Conservation (phyloP, 1,140 invertebrate species). For the Lordiphosa clarofinis region DNA sequence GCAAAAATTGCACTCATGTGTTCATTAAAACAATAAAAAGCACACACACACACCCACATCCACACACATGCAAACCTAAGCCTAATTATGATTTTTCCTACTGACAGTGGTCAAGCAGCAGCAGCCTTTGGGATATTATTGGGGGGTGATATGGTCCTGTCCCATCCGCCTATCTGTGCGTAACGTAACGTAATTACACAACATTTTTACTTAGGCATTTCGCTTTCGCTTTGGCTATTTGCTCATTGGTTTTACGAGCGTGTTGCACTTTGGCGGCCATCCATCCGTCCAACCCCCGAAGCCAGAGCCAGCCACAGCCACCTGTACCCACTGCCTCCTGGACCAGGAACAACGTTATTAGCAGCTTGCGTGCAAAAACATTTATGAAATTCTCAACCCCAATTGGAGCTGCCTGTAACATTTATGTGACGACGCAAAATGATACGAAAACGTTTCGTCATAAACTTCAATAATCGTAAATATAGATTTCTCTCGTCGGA, state of each 20-base stretch:
- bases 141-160: conserved; percentile 24
- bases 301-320: conserved; percentile 41
- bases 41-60: conserved; percentile 34
- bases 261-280: conserved; percentile 70
- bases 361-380: conserved; percentile 73
- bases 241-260: conserved; percentile 71
- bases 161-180: conserved; percentile 65
- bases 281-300: conserved; percentile 41
- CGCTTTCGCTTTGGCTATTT: conserved; percentile 52
- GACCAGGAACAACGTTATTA: conserved; percentile 51
- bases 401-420: conserved; percentile 28
- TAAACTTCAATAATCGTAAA: conserved; percentile 80
- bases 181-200: conserved; percentile 75
- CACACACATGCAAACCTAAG: conserved; percentile 27
- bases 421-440: conserved; percentile 79
- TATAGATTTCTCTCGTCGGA: conserved; percentile 73
- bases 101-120: conserved; percentile 60
- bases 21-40: conserved; percentile 77
- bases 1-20: conserved; percentile 59
- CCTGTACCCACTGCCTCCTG: conserved; percentile 37
- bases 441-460: conserved; percentile 80
- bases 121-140: conserved; percentile 38
- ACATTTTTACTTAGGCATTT: conserved; percentile 71
- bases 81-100: conserved; percentile 73
- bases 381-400: conserved; percentile 66